These are phyloP conservation scores for Cremastinae sp. DNA, from an alignment of 2,888 invertebrate genomes.

Conservation along the genomic window DNA sequence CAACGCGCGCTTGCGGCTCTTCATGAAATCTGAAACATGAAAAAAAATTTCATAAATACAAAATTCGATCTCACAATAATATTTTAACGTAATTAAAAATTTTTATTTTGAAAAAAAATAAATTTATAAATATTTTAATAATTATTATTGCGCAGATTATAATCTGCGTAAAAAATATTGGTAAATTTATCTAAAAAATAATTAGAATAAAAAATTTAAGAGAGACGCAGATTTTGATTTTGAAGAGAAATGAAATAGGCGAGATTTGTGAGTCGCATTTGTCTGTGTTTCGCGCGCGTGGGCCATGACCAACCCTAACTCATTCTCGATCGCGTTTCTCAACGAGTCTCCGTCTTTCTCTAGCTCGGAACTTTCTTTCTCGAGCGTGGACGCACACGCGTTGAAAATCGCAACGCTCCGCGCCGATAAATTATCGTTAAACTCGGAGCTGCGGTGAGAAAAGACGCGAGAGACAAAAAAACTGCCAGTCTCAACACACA, in stretches of 20 bases:
- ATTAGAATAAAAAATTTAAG: too few species aligned
- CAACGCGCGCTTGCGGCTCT: conserved; percentile 84
- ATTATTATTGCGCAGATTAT: too few species aligned
- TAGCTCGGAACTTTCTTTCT: conserved; percentile 46
- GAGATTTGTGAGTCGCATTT: conserved; percentile 28
- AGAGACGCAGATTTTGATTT: too few species aligned
- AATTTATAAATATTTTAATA: too few species aligned
- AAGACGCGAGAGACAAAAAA: neutral
- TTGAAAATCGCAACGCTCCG: conserved; percentile 1
- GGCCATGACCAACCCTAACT: conserved; percentile 58
- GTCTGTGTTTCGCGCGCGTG: conserved; percentile 14
- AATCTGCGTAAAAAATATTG: too few species aligned
- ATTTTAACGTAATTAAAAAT: neutral
- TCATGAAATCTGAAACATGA: conserved; percentile 85
- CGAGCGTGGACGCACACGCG: conserved; percentile 7
- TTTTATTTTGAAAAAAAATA: neutral
- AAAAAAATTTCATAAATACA: conserved; percentile 62
- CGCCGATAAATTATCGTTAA: conserved; percentile 54
- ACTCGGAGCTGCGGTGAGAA: conserved; percentile 20
- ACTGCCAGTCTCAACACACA: too few species aligned
- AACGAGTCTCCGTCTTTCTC: conserved; percentile 10
- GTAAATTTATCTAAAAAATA: too few species aligned
- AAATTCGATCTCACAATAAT: neutral
- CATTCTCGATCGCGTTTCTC: conserved; percentile 44
- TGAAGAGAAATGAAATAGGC: conserved; percentile 40